Evolutionary conservation across 1,140 invertebrate genomes (phyloP), one percentile per base, ranked within the genome.

Genomic region (Melanaphis sacchari): DNA sequence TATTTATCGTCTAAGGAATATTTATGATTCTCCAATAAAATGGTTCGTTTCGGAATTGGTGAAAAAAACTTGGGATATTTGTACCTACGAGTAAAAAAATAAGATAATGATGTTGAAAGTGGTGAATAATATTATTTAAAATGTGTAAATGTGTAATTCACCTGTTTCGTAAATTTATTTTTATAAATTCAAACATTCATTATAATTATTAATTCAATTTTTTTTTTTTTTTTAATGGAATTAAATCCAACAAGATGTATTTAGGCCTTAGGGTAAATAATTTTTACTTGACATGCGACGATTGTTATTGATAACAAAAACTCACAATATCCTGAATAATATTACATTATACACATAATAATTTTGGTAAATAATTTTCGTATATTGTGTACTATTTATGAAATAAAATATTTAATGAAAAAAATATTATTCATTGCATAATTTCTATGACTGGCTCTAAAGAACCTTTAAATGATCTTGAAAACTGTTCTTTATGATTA

Each of bases 61-160:
- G 59, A 66, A n/a, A 66, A 66, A 66, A 18, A 66, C 3, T 4
- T 15, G 11, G 31, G 31, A 66, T n/a, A 66, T 5, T 15, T 5
- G 3, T 18, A 18, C 3, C 11, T 0, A n/a, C 59, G 31, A 66
- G 59, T 31, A n/a, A 4, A 66, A 66, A 66, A 66, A n/a, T n/a
- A 0, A n/a, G 31, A 66, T n/a, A 11, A 21, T 18, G 22, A 15
- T 15, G n/a, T n/a, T 15, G 31, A 0, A 26, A 0, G 26, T 4
- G 0, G 0, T n/a, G 3, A 66, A n/a, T 1, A n/a, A n/a, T n/a
- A n/a, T 66, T 66, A 59, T 66, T n/a, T 66, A 15, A 15, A n/a
- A 11, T 5, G 31, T n/a, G 5, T 15, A 66, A 2, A 9, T 43
- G 9, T 43, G 9, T 43, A 0, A n/a, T 15, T 66, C 3, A 3